phyloP scores from a whole-genome alignment of 2,888 invertebrate species.

The Drosophila barbarae region DNA sequence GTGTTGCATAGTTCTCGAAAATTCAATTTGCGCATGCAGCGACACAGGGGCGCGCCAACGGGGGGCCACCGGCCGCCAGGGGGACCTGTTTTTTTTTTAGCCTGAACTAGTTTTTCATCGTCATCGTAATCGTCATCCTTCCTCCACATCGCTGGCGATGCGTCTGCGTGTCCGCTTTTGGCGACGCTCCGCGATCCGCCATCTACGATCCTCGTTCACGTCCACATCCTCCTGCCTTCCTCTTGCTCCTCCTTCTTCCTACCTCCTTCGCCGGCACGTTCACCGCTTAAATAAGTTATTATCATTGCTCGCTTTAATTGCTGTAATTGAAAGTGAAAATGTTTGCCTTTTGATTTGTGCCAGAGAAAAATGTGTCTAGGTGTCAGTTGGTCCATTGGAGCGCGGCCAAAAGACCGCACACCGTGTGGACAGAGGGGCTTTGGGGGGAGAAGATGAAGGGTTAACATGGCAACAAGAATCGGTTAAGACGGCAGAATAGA shows the following conservation, averaged over 20 bases:
- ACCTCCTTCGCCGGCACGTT: conserved; percentile 14
- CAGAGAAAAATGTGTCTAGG: conserved; percentile 75
- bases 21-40: conserved; percentile 65
- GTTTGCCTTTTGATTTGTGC: conserved; percentile 76
- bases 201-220: conserved; percentile 12
- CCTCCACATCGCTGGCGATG: conserved; percentile 15
- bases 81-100: conserved; percentile 30
- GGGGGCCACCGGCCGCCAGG: conserved; percentile 2
- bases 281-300: conserved; percentile 76
- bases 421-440: conserved; percentile 17
- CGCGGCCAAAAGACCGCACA: conserved; percentile 43
- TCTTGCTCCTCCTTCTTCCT: neutral
- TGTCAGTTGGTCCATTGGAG: conserved; percentile 59
- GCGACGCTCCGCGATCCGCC: conserved; percentile 22
- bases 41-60: conserved; percentile 18
- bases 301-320: conserved; percentile 77
- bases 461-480: neutral
- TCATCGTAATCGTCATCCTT: conserved; percentile 18
- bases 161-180: conserved; percentile 39
- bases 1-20: conserved; percentile 75
- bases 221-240: neutral
- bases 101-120: conserved; percentile 54
- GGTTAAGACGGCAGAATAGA: neutral
- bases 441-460: neutral
- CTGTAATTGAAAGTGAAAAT: conserved; percentile 78